Conservation (phyloP, 2,888 invertebrate species). For the Drosophila buzzatii region DNA sequence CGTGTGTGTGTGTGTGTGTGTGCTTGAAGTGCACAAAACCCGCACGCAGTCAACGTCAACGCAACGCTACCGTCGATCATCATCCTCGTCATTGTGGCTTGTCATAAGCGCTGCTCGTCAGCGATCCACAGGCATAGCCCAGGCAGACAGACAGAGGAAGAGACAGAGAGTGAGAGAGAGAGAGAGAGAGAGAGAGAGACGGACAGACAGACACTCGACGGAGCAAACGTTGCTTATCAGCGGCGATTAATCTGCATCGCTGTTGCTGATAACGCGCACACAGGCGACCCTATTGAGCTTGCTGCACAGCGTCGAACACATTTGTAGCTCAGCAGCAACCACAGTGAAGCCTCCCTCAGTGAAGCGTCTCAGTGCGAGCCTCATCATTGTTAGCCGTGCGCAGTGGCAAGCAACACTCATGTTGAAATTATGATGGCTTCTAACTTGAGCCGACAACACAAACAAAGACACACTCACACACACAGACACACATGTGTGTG, state of each 20-base stretch:
- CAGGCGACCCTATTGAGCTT: constrained; percentile 69
- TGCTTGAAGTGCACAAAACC: constrained; percentile 49
- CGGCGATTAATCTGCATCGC: constrained; percentile 82
- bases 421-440: constrained; percentile 83
- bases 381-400: constrained; percentile 68
- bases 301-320: constrained; percentile 59
- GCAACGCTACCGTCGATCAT: constrained; percentile 78
- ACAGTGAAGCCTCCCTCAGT: constrained; percentile 25
- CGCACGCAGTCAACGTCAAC: constrained; percentile 68
- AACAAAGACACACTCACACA: background rate
- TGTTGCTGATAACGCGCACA: constrained; percentile 74
- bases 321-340: constrained; percentile 46
- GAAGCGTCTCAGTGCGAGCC: constrained; percentile 34
- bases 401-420: constrained; percentile 80
- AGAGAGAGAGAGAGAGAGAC: background rate
- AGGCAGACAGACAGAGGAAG: constrained; percentile 34
- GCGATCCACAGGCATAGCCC: constrained; percentile 40
- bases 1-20: background rate
- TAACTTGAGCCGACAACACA: constrained; percentile 62
- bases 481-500: background rate
- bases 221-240: constrained; percentile 71
- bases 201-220: constrained; percentile 41
- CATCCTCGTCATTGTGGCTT: constrained; percentile 60
- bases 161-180: constrained; percentile 8
- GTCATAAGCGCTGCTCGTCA: constrained; percentile 61